Evolutionary conservation across 2,113 vertebrate species (phyloP).

Genomic region (Camelus dromedarius): DNA sequence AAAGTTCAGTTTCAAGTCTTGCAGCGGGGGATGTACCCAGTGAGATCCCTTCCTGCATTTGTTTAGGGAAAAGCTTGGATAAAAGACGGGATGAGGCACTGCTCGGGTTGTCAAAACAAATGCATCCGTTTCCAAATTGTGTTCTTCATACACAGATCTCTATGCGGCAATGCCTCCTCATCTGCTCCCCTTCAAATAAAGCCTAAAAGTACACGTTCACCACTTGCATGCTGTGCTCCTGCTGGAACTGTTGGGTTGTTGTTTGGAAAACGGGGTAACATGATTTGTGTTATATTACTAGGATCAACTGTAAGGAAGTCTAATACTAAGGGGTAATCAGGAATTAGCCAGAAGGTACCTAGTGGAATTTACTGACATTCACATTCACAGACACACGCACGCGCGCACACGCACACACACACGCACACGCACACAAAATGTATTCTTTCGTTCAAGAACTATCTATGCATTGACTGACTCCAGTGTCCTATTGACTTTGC

Average conservation of each 20-base stretch:
- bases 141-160: neutral
- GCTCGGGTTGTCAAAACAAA: neutral
- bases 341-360: neutral
- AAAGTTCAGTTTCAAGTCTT: neutral
- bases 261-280: neutral
- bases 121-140: neutral
- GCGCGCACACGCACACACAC: neutral
- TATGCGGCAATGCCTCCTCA: neutral
- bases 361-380: too few species aligned
- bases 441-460: neutral
- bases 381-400: too few species aligned
- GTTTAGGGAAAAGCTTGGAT: neutral
- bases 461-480: neutral
- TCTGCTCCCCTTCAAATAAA: too few species aligned
- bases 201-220: neutral
- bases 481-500: neutral
- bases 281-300: neutral
- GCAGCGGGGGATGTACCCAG: neutral
- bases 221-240: neutral
- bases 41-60: too few species aligned
- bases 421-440: too few species aligned
- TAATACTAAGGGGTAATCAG: neutral
- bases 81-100: neutral
- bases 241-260: neutral
- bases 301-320: neutral